These are phyloP conservation scores for Napeogenes sylphis DNA, from an alignment of 2,888 invertebrate genomes.

Conservation along the genomic window DNA sequence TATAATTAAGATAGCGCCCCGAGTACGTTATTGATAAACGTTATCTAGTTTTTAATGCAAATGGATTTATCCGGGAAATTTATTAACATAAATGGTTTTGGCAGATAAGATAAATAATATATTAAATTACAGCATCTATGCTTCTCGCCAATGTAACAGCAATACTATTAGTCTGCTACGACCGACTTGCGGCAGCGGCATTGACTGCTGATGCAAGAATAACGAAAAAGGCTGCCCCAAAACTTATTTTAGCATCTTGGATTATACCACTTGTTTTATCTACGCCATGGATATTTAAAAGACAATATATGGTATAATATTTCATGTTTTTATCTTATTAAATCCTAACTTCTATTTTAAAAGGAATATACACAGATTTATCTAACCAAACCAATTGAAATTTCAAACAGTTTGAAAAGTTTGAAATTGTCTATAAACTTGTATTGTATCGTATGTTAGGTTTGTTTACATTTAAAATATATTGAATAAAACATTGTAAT, in stretches of 20 bases:
- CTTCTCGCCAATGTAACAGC: slow-evolving; percentile 87
- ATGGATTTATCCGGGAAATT: too few species aligned
- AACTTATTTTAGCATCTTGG: slow-evolving; percentile 83
- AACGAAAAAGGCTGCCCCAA: slow-evolving; percentile 79
- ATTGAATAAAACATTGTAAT: too few species aligned
- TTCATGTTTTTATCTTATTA: neutral
- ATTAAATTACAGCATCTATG: slow-evolving; percentile 76
- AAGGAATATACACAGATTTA: too few species aligned
- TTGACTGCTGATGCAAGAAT: slow-evolving; percentile 84
- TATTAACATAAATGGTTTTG: too few species aligned
- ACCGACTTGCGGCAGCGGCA: slow-evolving; percentile 88
- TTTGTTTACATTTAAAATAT: too few species aligned
- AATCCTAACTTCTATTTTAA: neutral
- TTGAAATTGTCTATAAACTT: too few species aligned
- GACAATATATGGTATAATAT: slow-evolving; percentile 77
- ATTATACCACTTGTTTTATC: slow-evolving; percentile 79
- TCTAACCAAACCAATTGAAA: too few species aligned
- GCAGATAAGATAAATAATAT: neutral
- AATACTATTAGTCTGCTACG: slow-evolving; percentile 87
- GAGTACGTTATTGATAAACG: neutral
- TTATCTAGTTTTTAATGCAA: too few species aligned
- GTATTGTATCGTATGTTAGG: too few species aligned
- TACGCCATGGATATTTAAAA: slow-evolving; percentile 80
- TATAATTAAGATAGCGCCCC: neutral
- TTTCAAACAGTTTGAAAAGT: too few species aligned